These are phyloP conservation scores for Polydrusus tereticollis DNA, from an alignment of 2,888 invertebrate genomes.

Conservation along the genomic window DNA sequence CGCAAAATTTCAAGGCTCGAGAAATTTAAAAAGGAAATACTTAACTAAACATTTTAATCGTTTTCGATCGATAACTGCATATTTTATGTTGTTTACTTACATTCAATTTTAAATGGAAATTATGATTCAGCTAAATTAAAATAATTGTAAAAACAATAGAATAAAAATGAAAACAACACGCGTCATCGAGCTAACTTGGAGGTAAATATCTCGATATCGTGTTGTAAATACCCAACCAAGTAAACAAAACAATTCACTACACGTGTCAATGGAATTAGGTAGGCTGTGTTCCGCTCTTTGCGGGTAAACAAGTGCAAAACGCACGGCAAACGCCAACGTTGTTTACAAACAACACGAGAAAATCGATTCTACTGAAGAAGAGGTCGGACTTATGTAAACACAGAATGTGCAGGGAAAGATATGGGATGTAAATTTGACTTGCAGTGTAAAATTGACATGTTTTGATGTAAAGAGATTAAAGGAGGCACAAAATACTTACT, in stretches of 20 bases:
- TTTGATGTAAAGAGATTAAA: constrained; percentile 23
- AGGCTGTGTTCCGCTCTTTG: constrained; percentile 13
- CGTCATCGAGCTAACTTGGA: not conserved
- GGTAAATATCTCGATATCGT: constrained; percentile 4
- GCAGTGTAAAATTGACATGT: not conserved
- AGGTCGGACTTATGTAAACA: constrained; percentile 15
- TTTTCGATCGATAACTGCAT: not conserved
- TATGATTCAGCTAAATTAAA: constrained; percentile 27
- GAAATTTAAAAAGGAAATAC: not conserved
- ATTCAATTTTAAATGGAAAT: not conserved
- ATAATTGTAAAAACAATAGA: constrained; percentile 20
- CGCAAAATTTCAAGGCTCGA: not conserved
- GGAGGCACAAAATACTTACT: constrained; percentile 40
- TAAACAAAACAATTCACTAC: constrained; percentile 45
- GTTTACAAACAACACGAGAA: constrained; percentile 46
- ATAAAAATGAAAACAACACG: constrained; percentile 12
- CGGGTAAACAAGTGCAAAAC: constrained; percentile 11
- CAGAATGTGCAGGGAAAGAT: constrained; percentile 6
- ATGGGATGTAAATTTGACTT: constrained; percentile 3
- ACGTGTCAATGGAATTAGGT: constrained; percentile 30
- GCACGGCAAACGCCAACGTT: constrained; percentile 33
- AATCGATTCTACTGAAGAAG: constrained; percentile 41
- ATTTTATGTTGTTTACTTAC: constrained; percentile 24
- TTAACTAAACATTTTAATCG: not conserved
- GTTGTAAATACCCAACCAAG: constrained; percentile 14